These are phyloP conservation scores for Willisornis vidua DNA, from an alignment of 2,113 vertebrate species.

Conservation along the genomic window DNA sequence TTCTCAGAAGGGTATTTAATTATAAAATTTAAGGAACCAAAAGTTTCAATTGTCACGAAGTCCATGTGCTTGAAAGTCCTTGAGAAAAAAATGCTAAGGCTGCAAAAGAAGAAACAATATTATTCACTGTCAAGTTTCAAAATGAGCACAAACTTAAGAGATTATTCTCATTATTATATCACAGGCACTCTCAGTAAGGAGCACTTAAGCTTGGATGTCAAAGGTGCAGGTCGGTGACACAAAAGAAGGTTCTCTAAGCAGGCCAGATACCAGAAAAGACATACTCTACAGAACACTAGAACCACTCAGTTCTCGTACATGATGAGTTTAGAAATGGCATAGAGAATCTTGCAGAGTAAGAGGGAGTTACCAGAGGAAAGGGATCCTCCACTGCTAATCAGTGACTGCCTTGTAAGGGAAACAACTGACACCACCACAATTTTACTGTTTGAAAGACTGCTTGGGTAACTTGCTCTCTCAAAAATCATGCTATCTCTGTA, in stretches of 20 bases:
- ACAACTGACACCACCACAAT: background rate
- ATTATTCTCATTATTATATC: background rate
- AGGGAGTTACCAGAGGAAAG: background rate
- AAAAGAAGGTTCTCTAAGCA: background rate
- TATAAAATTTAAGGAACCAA: background rate
- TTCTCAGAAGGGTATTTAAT: background rate
- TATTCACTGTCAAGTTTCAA: background rate
- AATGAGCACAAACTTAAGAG: background rate
- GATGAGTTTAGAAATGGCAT: accelerated
- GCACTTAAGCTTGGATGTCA: background rate
- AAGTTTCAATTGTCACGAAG: background rate
- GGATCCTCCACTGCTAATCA: accelerated
- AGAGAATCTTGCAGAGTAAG: background rate
- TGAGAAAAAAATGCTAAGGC: background rate
- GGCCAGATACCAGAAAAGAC: background rate
- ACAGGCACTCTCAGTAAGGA: background rate
- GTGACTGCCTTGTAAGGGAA: background rate
- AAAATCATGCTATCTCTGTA: background rate
- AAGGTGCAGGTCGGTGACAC: background rate
- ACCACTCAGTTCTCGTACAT: background rate
- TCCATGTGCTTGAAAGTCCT: background rate
- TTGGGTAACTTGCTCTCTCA: background rate
- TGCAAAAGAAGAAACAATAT: background rate
- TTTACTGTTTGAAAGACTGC: background rate
- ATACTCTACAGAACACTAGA: background rate